These are phyloP conservation scores for Ypsolopha sequella DNA, from an alignment of 2,888 invertebrate species.

Conservation along the genomic window DNA sequence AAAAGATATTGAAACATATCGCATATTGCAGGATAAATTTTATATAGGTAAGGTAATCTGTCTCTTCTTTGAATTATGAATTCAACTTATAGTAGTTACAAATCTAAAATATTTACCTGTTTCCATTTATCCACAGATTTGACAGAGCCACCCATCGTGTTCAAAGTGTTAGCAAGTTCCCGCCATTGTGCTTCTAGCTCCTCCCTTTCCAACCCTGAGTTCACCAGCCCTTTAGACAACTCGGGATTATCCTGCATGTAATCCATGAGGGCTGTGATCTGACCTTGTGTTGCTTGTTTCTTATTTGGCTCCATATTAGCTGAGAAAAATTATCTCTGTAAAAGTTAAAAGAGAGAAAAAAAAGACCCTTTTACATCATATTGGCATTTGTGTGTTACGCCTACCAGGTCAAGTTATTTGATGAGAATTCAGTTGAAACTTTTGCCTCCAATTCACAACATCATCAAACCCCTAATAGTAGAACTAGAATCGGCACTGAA, in stretches of 20 bases:
- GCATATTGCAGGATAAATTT: too few species aligned
- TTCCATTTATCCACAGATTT: conserved; percentile 28
- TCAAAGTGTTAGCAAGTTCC: conserved; percentile 17
- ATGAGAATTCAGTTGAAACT: background rate
- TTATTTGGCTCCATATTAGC: conserved; percentile 19
- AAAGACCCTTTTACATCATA: background rate
- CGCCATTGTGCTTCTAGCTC: conserved; percentile 22
- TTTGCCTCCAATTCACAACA: background rate
- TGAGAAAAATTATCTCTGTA: background rate
- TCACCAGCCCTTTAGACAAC: conserved; percentile 17
- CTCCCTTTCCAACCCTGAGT: conserved; percentile 19
- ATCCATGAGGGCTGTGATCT: conserved; percentile 22
- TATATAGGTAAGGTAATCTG: background rate
- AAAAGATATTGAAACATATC: too few species aligned
- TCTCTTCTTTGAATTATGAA: too few species aligned
- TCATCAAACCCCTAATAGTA: background rate
- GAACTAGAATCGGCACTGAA: background rate
- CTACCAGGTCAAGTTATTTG: background rate
- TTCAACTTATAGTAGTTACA: too few species aligned
- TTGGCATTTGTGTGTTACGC: background rate
- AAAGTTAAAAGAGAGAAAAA: background rate
- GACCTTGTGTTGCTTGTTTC: conserved; percentile 21
- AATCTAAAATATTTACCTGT: conserved; percentile 17
- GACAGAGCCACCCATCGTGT: conserved; percentile 17
- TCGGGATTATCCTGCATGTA: conserved; percentile 24